Evolutionary conservation across 2,888 invertebrate species (phyloP), one percentile per base, ranked within the genome.

Genomic region (Lottia scabra): DNA sequence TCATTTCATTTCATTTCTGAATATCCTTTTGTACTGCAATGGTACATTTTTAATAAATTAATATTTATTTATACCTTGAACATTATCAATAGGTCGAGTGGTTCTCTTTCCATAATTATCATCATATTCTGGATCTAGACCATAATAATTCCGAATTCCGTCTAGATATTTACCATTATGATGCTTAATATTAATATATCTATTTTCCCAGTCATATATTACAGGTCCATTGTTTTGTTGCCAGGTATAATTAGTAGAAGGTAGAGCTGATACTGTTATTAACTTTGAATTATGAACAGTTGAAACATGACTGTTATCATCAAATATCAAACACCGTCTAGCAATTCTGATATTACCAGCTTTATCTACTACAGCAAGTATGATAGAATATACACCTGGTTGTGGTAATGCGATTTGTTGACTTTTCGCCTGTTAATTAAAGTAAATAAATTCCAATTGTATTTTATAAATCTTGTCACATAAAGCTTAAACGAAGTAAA

Each of bases 61-160:
- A n/a, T n/a, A n/a, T n/a, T n/a, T n/a, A 38, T 5, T 5, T 8
- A 5, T 30, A 75, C 75, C 76, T 56, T 72, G 67, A 30, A 67
- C 38, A 65, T 76, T 74, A n/a, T 15, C 63, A 30, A 72, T 63
- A 8, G 65, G 67, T 8, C 44, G 63, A 8, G 38, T 45, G 2
- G 72, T 72, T 48, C 74, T 69, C n/a, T 19, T 67, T 19, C 72
- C 71, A 16, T 74, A 67, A 45, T 67, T 56, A 63, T 76, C 76
- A 63, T 76, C 76, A 63, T 76, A 76, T 19, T 19, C 63, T 43
- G 63, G 64, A 5, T 67, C 67, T 26, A 74, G 62, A 16, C 66
- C 72, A 27, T 44, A 23, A 16, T 68, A 66, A 19, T 66, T 6
- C 2, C 12, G 65, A 44, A 27, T 15, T n/a, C 19, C 19, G 10